These are phyloP conservation scores for Hartigia nigra DNA, from an alignment of 2,888 invertebrate species.

Conservation along the genomic window DNA sequence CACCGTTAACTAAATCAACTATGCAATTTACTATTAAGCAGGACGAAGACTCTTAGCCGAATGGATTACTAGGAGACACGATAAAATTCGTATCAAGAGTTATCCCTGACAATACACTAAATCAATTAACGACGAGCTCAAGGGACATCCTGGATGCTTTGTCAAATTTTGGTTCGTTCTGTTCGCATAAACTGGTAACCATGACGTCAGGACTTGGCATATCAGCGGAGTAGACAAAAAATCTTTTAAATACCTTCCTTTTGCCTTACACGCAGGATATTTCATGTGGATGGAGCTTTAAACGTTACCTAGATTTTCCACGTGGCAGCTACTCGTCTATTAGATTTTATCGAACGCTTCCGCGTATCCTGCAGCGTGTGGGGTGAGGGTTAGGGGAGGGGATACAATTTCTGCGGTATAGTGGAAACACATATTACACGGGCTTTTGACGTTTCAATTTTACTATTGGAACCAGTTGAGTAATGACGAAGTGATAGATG, in stretches of 20 bases:
- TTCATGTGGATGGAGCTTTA: background rate
- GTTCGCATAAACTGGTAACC: background rate
- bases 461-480: conserved; percentile 5
- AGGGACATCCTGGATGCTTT: background rate
- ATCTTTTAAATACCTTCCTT: background rate
- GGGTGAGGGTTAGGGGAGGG: too few species aligned
- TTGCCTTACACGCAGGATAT: background rate
- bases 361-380: too few species aligned
- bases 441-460: conserved; percentile 15
- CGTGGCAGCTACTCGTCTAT: background rate
- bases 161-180: background rate
- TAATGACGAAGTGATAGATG: conserved; percentile 1
- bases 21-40: background rate
- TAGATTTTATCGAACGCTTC: background rate
- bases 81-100: background rate
- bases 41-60: background rate
- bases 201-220: background rate
- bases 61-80: background rate
- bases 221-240: too few species aligned
- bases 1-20: background rate
- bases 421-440: conserved; percentile 8
- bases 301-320: background rate
- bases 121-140: background rate
- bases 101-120: background rate
- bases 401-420: background rate